phyloP scores from a whole-genome alignment of 2,113 vertebrate genomes.

The Strigops habroptila region DNA sequence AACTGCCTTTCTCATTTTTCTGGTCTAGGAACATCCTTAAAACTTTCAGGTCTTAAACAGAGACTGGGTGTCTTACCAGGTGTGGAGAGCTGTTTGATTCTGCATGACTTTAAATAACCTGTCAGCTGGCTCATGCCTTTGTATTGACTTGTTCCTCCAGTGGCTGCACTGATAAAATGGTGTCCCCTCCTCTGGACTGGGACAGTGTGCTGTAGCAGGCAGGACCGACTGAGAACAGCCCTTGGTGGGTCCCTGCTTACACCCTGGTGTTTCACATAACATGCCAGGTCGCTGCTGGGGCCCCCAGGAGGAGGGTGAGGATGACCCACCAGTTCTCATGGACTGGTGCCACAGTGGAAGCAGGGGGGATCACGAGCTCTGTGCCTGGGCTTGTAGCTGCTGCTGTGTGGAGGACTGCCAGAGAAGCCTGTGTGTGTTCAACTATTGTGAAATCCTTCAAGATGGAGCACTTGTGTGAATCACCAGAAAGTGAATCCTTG shows the following conservation, averaged over 20 bases:
- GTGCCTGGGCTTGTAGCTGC: not conserved
- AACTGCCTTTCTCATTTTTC: not conserved
- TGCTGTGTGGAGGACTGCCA: not conserved
- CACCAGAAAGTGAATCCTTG: not conserved
- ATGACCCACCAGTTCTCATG: not conserved
- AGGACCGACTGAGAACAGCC: not conserved
- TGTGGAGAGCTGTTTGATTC: not conserved
- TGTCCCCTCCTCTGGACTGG: not conserved
- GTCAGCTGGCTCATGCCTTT: not conserved
- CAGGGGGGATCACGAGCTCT: no score
- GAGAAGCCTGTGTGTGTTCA: not conserved
- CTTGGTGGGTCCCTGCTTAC: not conserved
- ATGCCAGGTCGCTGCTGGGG: not conserved
- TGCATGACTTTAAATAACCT: not conserved
- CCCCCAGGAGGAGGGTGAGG: not conserved
- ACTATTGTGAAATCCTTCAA: not conserved
- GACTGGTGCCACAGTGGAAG: not conserved
- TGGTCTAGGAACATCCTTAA: not conserved
- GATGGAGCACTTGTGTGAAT: not conserved
- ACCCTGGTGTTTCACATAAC: rapidly evolving
- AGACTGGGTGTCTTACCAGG: not conserved
- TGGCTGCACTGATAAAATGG: not conserved
- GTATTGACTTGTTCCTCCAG: not conserved
- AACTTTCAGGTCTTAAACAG: not conserved
- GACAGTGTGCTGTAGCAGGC: not conserved